Conservation (phyloP, 2,113 vertebrate species). For the Todiramphus saurophagus region DNA sequence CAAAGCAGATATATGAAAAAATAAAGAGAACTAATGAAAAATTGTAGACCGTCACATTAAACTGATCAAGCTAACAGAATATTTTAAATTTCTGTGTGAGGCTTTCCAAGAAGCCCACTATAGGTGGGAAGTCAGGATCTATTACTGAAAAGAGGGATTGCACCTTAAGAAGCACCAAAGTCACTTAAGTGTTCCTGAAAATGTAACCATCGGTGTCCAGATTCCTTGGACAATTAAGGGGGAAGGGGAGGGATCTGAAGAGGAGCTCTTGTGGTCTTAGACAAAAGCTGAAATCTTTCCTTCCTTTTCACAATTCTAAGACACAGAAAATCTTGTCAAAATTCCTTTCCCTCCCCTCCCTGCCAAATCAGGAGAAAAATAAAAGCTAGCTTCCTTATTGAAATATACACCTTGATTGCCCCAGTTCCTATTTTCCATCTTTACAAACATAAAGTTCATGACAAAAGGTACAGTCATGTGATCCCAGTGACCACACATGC, state of each 20-base stretch:
- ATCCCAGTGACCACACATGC: background rate
- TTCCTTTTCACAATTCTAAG: background rate
- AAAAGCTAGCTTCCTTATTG: background rate
- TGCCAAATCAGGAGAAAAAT: background rate
- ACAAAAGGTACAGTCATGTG: accelerated
- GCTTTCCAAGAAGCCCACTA: background rate
- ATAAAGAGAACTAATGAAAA: background rate
- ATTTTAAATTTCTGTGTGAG: background rate
- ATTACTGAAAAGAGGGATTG: background rate
- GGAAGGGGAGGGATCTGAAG: background rate
- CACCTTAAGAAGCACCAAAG: background rate
- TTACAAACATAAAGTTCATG: background rate
- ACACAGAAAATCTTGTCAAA: background rate
- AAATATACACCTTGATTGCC: background rate
- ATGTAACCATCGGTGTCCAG: background rate
- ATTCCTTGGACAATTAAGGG: background rate
- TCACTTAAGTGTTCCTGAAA: background rate
- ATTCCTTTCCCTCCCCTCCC: background rate
- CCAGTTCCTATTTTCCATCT: background rate
- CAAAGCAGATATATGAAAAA: background rate
- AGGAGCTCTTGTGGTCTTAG: background rate
- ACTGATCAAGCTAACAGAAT: background rate
- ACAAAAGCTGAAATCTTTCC: background rate
- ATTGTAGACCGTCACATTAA: background rate
- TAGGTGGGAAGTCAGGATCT: background rate